Base-by-base conservation (phyloP, 1,140 invertebrate species). In the Megalonaias nervosa region DNA sequence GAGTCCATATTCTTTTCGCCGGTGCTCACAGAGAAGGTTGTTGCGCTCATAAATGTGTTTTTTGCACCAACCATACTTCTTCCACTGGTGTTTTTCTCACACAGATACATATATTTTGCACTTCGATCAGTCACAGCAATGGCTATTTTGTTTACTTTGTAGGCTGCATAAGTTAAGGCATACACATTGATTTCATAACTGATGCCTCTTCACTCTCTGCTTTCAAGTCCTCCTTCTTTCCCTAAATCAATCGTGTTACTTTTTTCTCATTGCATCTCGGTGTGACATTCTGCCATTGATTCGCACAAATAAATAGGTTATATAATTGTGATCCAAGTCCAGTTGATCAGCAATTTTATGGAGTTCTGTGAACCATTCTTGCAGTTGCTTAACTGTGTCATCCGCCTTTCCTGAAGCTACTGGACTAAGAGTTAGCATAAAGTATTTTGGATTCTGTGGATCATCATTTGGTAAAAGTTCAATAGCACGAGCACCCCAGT, bases 11-110 rank as follows among this genome's bases (percentile, higher is more conserved):
- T 78, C 71, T 55, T 78, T 78, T 21, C 55, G 59, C 17, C 31
- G 58, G 31, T 67, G 62, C n/a, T 72, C n/a, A 73, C 76, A 78
- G 11, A 78, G 17, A 14, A 74, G 66, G 55, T 78, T 78, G 19
- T 78, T 69, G n/a, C 48, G 31, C 62, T 78, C 70, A 61, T 78
- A 78, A 19, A 78, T 74, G 16, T 67, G 66, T 60, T 78, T 78
- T 68, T 78, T 74, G 70, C 70, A 58, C 65, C 70, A 55, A 19
- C 15, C 55, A 78, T 68, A 17, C 23, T 26, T 71, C 59, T 71
- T n/a, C 16, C 9, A 14, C 38, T 71, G 15, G 31, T 59, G 6
- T 38, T 59, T 48, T 48, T 4, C 38, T 48, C 38, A 48, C 38
- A 48, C 11, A 11, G 9, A 48, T 48, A 71, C 14, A 71, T 19